A percentile compares a stretch with the other conserved stretches of the same genome.
These are phyloP conservation scores for Alexandromys fortis DNA, from an alignment of 2,113 vertebrate species.

Conservation along the genomic window DNA sequence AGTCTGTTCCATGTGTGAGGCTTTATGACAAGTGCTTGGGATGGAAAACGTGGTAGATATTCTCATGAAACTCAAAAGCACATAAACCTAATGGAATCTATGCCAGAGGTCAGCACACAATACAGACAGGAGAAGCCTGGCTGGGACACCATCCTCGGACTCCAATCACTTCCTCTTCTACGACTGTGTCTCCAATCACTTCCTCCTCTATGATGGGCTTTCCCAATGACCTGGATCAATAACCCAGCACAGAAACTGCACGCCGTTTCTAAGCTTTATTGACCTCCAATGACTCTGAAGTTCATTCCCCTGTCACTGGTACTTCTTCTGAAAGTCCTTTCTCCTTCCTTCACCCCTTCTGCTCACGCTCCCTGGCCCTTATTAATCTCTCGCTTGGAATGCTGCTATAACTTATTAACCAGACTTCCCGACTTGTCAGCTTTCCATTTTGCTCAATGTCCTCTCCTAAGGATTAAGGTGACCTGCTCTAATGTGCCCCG, in stretches of 20 bases:
- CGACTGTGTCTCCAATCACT: background rate
- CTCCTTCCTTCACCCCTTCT: background rate
- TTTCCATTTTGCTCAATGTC: background rate
- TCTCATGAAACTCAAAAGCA: background rate
- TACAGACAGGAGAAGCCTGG: background rate
- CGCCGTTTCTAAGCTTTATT: background rate
- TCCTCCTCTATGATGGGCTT: background rate
- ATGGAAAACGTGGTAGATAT: background rate
- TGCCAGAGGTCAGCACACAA: background rate
- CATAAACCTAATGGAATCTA: background rate
- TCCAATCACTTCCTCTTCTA: background rate
- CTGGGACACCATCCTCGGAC: background rate
- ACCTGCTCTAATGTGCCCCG: background rate
- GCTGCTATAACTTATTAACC: background rate
- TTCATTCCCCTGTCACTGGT: background rate
- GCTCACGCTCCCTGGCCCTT: background rate
- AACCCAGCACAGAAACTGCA: background rate
- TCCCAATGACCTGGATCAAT: background rate
- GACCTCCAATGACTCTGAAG: background rate
- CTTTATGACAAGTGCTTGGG: background rate
- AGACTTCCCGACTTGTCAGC: slow-evolving; percentile 16
- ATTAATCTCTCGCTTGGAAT: background rate
- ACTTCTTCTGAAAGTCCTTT: background rate
- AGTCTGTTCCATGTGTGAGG: background rate
- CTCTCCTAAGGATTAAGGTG: background rate